Evolutionary conservation across 2,113 vertebrate genomes (phyloP).

Genomic region (Isurus oxyrinchus): DNA sequence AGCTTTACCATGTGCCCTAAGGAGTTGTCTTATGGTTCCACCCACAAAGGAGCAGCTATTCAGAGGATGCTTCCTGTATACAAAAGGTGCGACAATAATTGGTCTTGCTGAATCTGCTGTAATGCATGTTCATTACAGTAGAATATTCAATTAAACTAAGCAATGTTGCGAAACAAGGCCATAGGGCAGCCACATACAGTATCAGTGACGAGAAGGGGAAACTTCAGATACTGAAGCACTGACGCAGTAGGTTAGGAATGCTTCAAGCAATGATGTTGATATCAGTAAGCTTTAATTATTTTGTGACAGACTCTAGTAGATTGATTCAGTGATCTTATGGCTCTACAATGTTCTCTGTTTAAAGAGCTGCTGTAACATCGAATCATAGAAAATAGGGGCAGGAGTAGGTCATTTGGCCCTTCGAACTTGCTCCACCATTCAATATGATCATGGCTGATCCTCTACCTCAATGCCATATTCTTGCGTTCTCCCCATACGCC

Average conservation of each 20-base stretch:
- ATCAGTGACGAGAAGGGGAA: neutral
- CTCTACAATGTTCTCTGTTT: neutral
- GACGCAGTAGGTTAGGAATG: neutral
- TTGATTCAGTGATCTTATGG: neutral
- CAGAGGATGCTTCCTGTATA: too few relatives aligned
- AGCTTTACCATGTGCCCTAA: too few relatives aligned
- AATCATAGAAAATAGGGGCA: too few relatives aligned
- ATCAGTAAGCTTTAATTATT: neutral
- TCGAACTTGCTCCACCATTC: too few relatives aligned
- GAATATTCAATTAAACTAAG: neutral
- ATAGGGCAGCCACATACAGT: neutral
- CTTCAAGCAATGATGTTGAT: neutral
- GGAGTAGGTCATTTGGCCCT: too few relatives aligned
- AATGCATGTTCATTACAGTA: neutral
- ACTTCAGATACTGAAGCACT: neutral
- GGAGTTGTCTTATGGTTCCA: neutral
- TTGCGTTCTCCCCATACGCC: too few relatives aligned
- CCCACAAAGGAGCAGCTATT: neutral
- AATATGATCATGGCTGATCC: too few relatives aligned
- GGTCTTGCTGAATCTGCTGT: neutral
- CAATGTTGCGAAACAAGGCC: neutral
- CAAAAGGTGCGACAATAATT: neutral
- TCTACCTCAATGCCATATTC: too few relatives aligned
- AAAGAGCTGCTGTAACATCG: neutral
- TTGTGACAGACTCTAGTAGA: neutral